A percentile compares a stretch with the other conserved stretches of the same genome.
Conservation (phyloP, 23 tunicate genomes). For the Halocynthia aurantium region DNA sequence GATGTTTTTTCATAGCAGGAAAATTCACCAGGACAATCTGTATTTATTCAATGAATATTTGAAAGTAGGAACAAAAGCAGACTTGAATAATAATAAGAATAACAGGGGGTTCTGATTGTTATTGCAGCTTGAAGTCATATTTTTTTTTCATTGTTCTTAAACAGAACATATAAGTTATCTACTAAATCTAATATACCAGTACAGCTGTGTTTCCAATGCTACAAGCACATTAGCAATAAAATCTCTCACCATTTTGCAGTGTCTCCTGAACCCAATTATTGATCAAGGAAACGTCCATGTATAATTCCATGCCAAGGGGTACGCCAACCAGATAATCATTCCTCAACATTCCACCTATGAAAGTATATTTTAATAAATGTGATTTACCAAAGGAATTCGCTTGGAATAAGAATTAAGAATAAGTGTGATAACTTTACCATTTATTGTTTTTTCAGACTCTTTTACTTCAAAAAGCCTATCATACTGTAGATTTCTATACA, state of each 20-base stretch:
- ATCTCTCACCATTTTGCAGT: constrained; percentile 40
- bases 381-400: not conserved
- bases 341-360: constrained; percentile 2
- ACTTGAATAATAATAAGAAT: too few species aligned
- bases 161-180: too few species aligned
- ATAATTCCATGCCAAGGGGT: constrained; percentile 55
- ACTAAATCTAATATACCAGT: too few species aligned
- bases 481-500: constrained; percentile 34
- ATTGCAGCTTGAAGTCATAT: too few species aligned
- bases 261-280: constrained; percentile 57
- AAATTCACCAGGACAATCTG: constrained; percentile 91
- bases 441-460: not conserved
- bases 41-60: not conserved
- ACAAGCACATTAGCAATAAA: not conserved
- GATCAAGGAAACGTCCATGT: constrained; percentile 27
- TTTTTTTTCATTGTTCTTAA: too few species aligned
- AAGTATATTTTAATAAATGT: too few species aligned
- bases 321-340: constrained; percentile 28
- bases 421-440: not conserved
- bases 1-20: constrained; percentile 53
- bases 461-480: constrained; percentile 7
- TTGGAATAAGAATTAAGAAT: not conserved
- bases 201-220: not conserved
- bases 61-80: too few species aligned
- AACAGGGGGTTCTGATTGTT: not conserved